Conservation (phyloP, 1,140 invertebrate species). For the Oryctes rhinoceros region DNA sequence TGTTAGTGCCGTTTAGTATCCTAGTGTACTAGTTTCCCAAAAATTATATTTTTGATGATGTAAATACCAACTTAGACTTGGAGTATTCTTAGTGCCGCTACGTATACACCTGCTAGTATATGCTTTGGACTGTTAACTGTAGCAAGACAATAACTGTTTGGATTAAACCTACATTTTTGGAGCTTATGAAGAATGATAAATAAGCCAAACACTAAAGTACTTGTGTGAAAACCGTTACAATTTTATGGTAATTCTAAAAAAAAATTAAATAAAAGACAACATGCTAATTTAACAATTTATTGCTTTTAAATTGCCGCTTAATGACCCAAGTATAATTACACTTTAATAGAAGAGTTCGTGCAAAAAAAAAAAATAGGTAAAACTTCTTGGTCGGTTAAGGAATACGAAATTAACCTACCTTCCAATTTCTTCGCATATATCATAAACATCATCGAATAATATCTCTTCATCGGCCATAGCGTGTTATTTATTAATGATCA, state of each 20-base stretch:
- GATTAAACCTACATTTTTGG: no score
- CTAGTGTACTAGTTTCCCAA: no score
- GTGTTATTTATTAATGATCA: constrained; percentile 27
- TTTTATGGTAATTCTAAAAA: neutral
- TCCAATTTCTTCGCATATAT: constrained; percentile 93
- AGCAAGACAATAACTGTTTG: no score
- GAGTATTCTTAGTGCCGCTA: no score
- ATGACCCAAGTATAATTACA: neutral
- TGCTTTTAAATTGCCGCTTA: neutral
- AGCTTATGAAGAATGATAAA: no score
- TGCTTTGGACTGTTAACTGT: no score
- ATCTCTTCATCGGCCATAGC: constrained; percentile 93
- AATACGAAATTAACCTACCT: constrained; percentile 73
- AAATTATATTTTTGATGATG: no score
- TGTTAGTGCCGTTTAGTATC: no score
- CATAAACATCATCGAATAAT: constrained; percentile 95
- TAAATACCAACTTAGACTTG: no score
- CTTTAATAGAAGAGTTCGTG: neutral
- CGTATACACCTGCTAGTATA: no score
- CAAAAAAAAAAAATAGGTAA: neutral
- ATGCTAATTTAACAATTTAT: neutral
- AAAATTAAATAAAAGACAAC: neutral
- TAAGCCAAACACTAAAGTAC: no score
- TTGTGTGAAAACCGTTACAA: no score
- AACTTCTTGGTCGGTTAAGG: neutral